Evolutionary conservation across 1,140 invertebrate genomes (phyloP), one percentile per base, ranked within the genome.

Genomic region (Drosophila bifasciata): DNA sequence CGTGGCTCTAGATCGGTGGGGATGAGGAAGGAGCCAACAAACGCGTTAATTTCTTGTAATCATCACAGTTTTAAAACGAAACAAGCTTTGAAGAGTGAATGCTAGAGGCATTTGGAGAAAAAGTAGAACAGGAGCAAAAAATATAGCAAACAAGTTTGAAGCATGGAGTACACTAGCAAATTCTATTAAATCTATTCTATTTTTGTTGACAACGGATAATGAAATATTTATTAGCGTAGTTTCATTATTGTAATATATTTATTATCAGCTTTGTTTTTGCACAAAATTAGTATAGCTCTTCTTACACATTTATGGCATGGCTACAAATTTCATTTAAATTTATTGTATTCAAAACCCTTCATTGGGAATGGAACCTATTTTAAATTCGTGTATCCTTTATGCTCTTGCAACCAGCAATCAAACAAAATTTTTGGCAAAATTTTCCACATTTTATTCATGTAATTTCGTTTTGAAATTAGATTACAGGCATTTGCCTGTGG

Each of bases 401-500:
- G 66, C 66, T 56, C 41, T 68, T 68, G 64, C 64, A 68, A 68
- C 50, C 66, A 17, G 59, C 48, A 74, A 73, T 74, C 59, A 74
- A 73, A 74, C 59, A 74, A 73, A 62, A n/a, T n/a, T 81, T 74
- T 62, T 39, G 62, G 70, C 36, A 50, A 76, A 76, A 75, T 76
- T 56, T 59, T 79, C 25, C 49, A 52, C 44, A 36, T 40, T 61
- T 48, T 46, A 57, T 70, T 58, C 44, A 61, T 76, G 59, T 79
- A 84, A 85, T 84, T 85, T 79, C n/a, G 51, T 85, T 85, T 76
- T 44, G 67, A 75, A 76, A 84, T 77, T 86, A 50, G 73, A 80
- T 85, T 76, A 58, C 40, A 73, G 32, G 44, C 67, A 76, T 69
- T 86, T 80, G 79, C 66, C 73, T 77, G 9, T 58, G 49, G 71